Conservation (phyloP, 2,888 invertebrate genomes). For the Mechanitis mazaeus region DNA sequence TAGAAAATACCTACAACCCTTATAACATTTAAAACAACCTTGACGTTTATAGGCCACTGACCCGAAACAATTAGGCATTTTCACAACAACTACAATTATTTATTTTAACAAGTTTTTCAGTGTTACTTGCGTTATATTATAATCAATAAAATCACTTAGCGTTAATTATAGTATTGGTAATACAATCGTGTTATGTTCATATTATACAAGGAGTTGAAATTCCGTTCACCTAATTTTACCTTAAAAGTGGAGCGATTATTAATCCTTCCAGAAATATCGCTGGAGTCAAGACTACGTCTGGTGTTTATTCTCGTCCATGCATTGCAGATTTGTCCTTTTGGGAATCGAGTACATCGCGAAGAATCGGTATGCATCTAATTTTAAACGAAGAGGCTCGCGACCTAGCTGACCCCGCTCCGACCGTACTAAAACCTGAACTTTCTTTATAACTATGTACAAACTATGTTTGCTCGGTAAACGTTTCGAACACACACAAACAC, state of each 20-base stretch:
- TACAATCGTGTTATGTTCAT: background rate
- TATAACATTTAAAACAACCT: slow-evolving; percentile 44
- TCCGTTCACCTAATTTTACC: slow-evolving; percentile 5
- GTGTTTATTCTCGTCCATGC: slow-evolving; percentile 62
- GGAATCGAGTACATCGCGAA: slow-evolving; percentile 53
- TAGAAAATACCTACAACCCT: slow-evolving; percentile 39
- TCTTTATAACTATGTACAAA: slow-evolving; percentile 72
- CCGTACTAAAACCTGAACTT: slow-evolving; percentile 75
- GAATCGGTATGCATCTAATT: slow-evolving; percentile 76
- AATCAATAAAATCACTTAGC: slow-evolving; percentile 10
- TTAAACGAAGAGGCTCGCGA: slow-evolving; percentile 75
- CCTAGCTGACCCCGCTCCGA: slow-evolving; percentile 72
- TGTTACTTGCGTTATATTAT: slow-evolving; percentile 12
- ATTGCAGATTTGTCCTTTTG: slow-evolving; percentile 57
- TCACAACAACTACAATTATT: slow-evolving; percentile 19
- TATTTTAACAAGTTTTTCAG: slow-evolving; percentile 13
- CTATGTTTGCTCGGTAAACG: slow-evolving; percentile 71
- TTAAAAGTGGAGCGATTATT: slow-evolving; percentile 50
- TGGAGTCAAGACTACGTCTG: slow-evolving; percentile 54
- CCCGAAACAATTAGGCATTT: slow-evolving; percentile 31
- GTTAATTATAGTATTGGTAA: background rate
- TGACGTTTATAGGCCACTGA: slow-evolving; percentile 60
- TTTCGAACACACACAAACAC: slow-evolving; percentile 67
- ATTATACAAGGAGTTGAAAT: background rate
- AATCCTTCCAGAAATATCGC: slow-evolving; percentile 71